Conservation (phyloP, 2,888 invertebrate genomes). For the Lycocerus yunnanus region DNA sequence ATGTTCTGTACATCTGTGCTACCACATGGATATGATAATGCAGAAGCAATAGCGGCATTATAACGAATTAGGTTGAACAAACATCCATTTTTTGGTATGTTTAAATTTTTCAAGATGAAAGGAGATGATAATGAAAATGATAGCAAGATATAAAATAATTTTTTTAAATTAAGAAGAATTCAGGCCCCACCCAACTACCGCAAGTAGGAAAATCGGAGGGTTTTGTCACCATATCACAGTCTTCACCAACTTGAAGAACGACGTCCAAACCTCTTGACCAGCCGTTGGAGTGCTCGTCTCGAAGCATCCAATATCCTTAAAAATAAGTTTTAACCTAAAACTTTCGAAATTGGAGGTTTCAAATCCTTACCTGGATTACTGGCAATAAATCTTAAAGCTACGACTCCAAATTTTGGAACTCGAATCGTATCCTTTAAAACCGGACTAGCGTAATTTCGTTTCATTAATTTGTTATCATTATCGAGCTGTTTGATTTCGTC, state of each 20-base stretch:
- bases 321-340: not conserved
- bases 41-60: not conserved
- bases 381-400: constrained; percentile 73
- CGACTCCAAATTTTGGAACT: constrained; percentile 72
- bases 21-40: not conserved
- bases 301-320: constrained; percentile 78
- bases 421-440: constrained; percentile 75
- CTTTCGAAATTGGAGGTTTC: constrained; percentile 21
- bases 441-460: constrained; percentile 64
- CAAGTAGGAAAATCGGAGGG: constrained; percentile 79
- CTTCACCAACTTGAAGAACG: constrained; percentile 73
- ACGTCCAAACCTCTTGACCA: constrained; percentile 79
- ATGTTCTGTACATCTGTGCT: no score
- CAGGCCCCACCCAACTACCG: constrained; percentile 76
- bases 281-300: constrained; percentile 74
- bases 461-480: constrained; percentile 60
- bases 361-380: constrained; percentile 67
- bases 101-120: not conserved
- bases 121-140: not conserved
- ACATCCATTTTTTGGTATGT: not conserved
- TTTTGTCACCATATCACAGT: constrained; percentile 66
- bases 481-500: constrained; percentile 64
- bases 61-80: not conserved
- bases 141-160: not conserved
- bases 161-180: constrained; percentile 69